A percentile compares a stretch with the other conserved stretches of the same genome.
Conservation (phyloP, 2,113 vertebrate genomes). For the Pogona vitticeps region DNA sequence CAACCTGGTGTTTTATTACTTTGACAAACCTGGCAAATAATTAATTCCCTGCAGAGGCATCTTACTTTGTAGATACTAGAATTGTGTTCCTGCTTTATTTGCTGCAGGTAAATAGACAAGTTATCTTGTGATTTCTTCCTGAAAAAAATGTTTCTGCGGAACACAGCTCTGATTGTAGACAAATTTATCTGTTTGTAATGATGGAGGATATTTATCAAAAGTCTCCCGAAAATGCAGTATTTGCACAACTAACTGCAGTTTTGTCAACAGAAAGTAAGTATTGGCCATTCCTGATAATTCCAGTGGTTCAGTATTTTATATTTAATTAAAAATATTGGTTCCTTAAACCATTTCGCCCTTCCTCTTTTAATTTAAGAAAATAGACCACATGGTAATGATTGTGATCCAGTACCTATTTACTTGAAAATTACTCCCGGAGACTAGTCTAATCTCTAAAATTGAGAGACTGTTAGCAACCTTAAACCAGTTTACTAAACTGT, state of each 20-base stretch:
- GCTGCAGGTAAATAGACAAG: background rate
- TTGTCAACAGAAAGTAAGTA: slow-evolving; percentile 20
- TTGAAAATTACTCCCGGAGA: background rate
- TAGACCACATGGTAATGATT: background rate
- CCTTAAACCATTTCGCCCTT: background rate
- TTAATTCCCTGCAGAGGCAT: background rate
- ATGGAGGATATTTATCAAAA: slow-evolving; percentile 16
- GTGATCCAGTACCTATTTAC: background rate
- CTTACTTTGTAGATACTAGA: background rate
- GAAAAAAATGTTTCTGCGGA: background rate
- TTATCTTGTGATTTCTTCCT: background rate
- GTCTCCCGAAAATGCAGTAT: slow-evolving; percentile 7
- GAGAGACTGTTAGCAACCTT: too few species aligned
- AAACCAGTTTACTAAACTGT: too few species aligned
- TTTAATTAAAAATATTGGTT: background rate
- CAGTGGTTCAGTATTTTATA: background rate
- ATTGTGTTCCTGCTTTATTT: background rate
- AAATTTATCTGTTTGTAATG: background rate
- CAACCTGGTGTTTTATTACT: background rate
- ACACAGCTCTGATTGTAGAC: background rate
- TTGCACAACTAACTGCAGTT: slow-evolving; percentile 8
- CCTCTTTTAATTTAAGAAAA: background rate
- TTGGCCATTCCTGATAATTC: background rate
- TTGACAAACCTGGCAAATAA: background rate
- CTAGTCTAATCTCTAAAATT: background rate